Conservation (phyloP, 30 jellyfish, hydroid and myxozoan genomes). For the Pseudorhiza aurosa region DNA sequence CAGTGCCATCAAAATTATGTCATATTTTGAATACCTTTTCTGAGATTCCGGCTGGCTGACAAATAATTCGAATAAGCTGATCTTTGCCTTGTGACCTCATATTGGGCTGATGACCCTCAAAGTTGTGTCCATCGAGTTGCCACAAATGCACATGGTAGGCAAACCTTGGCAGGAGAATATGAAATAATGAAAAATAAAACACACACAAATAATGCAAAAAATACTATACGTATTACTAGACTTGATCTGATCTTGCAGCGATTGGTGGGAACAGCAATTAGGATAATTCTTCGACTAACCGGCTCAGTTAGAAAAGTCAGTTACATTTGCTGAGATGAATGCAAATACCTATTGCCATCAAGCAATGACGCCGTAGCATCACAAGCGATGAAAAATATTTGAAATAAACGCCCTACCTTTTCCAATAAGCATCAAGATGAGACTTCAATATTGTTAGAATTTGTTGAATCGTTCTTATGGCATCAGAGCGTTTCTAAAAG, state of each 20-base stretch:
- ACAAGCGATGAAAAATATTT: too few species aligned
- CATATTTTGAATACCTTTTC: slow-evolving; percentile 76
- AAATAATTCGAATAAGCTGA: slow-evolving; percentile 58
- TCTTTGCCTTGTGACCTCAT: slow-evolving; percentile 77
- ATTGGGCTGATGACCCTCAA: slow-evolving; percentile 86
- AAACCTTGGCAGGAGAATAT: slow-evolving; percentile 51
- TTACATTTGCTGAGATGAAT: too few species aligned
- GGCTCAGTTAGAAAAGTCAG: too few species aligned
- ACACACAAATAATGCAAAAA: not conserved
- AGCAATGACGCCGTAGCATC: too few species aligned
- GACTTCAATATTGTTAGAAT: slow-evolving; percentile 74
- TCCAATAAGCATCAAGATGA: slow-evolving; percentile 91
- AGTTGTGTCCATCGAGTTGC: slow-evolving; percentile 81
- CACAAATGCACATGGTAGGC: slow-evolving; percentile 91
- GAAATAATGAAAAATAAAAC: not conserved
- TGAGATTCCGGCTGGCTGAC: slow-evolving; percentile 95
- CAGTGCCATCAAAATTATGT: too few species aligned
- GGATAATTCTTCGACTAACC: too few species aligned
- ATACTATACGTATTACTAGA: too few species aligned
- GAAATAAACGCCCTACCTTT: too few species aligned
- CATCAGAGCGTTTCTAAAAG: slow-evolving; percentile 57
- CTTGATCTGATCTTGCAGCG: too few species aligned
- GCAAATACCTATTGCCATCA: too few species aligned
- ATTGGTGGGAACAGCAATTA: too few species aligned
- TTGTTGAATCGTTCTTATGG: slow-evolving; percentile 84